Evolutionary conservation across 2,888 invertebrate genomes (phyloP).

Genomic region (Acleris sparsana): DNA sequence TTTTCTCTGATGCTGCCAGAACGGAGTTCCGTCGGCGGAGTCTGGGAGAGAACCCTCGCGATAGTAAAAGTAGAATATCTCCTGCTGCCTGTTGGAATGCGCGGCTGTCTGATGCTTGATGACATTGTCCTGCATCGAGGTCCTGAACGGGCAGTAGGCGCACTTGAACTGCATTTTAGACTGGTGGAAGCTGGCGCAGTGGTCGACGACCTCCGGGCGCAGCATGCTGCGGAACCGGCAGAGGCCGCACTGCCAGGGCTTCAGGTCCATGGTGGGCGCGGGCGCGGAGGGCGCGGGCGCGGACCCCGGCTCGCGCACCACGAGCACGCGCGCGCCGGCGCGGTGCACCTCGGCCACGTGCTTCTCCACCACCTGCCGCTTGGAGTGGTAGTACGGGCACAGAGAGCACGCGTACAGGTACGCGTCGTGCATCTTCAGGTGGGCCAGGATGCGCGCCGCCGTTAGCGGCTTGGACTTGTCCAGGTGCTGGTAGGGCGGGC

Average conservation of each 20-base stretch:
- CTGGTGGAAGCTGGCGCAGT: slow-evolving; percentile 84
- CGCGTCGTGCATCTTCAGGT: slow-evolving; percentile 90
- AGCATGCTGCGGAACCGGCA: slow-evolving; percentile 85
- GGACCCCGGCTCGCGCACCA: slow-evolving; percentile 63
- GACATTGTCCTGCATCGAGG: slow-evolving; percentile 81
- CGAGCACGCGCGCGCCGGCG: slow-evolving; percentile 63
- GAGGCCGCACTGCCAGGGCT: slow-evolving; percentile 88
- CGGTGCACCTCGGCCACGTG: slow-evolving; percentile 87
- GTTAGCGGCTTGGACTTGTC: slow-evolving; percentile 74
- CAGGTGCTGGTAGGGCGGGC: slow-evolving; percentile 82
- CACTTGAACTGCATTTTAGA: slow-evolving; percentile 89
- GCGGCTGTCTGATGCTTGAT: slow-evolving; percentile 84
- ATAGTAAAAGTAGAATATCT: slow-evolving; percentile 82
- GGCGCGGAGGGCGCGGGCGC: slow-evolving; percentile 41
- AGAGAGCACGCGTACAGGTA: slow-evolving; percentile 88
- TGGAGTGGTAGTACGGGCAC: slow-evolving; percentile 87
- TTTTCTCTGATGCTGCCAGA: slow-evolving; percentile 67
- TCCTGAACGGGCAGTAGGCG: slow-evolving; percentile 84
- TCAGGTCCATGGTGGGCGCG: slow-evolving; percentile 77
- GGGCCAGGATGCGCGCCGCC: slow-evolving; percentile 86
- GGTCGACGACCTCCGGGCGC: slow-evolving; percentile 84
- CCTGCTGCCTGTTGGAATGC: slow-evolving; percentile 74
- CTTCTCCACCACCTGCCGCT: slow-evolving; percentile 85
- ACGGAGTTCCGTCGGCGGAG: slow-evolving; percentile 58
- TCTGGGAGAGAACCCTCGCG: slow-evolving; percentile 67